A percentile compares a stretch with the other conserved stretches of the same genome.
Evolutionary conservation across 2,113 vertebrate species (phyloP).

Genomic region (Nothoprocta pentlandii): DNA sequence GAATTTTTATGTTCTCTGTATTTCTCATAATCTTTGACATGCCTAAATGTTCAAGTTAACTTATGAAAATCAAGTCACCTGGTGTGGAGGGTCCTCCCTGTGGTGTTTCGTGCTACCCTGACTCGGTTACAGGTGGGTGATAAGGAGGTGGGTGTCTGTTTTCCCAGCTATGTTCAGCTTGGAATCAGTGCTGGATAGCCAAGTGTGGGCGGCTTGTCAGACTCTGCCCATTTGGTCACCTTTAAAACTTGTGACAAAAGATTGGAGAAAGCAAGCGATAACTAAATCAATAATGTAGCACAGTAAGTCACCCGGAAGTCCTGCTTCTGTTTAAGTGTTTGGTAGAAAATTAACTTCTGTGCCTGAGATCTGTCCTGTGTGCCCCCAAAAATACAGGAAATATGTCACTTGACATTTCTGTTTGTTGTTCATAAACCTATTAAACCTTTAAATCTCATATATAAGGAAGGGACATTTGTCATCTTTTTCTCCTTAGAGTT

Average conservation of each 20-base stretch:
- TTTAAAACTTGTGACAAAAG: constrained; percentile 35
- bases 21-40: background rate
- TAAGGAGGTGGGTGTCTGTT: constrained; percentile 38
- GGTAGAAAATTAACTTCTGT: constrained; percentile 2
- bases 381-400: background rate
- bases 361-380: background rate
- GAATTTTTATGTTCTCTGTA: background rate
- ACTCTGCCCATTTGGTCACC: constrained; percentile 34
- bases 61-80: background rate
- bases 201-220: constrained; percentile 57
- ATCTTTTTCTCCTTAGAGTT: background rate
- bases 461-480: background rate
- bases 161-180: constrained; percentile 44
- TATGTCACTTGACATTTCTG: background rate
- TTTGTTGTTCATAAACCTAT: constrained; percentile 12
- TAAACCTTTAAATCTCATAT: background rate
- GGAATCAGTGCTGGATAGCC: constrained; percentile 50
- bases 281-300: constrained; percentile 28
- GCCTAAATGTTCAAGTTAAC: background rate
- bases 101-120: constrained; percentile 18
- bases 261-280: constrained; percentile 17
- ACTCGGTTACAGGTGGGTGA: background rate
- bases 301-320: constrained; percentile 1
- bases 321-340: background rate
- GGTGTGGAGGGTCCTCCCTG: background rate